Evolutionary conservation across 2,888 invertebrate genomes (phyloP), one percentile per base, ranked within the genome.

Genomic region (Agrypnus murinus): DNA sequence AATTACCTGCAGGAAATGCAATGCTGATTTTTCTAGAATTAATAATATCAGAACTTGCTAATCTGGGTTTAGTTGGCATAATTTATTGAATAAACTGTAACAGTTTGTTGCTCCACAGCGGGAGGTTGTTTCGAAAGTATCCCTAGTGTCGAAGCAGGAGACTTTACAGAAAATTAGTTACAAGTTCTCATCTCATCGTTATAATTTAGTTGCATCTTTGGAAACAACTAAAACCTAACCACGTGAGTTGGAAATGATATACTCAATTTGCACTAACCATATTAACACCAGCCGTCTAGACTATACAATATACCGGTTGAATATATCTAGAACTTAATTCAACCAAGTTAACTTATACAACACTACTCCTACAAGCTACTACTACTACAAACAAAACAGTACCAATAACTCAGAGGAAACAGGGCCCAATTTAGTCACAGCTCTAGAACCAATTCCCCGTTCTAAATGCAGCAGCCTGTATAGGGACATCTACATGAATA

Each of bases 401-500:
- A 48, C 53, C 60, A 70, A 65, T 70, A 70, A 65, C 48, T 70
- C 60, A 38, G 40, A 40, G 64, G 50, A 46, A 65, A 65, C 70
- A 55, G 17, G 43, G 43, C 40, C 69, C 60, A 70, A 70, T 70
- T 65, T 65, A 63, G 34, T 48, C 43, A 43, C 34, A 53, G 45
- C 62, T 60, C 48, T 46, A 50, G 36, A 72, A 72, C 69, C 72
- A 72, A 69, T 72, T 72, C 69, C n/a, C 46, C 40, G 50, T 59
- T 25, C 55, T 59, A 71, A 63, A 71, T 55, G 62, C 63, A 55
- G 58, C 55, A 55, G 25, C 63, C 59, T 55, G 59, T 65, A 66
- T 31, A 65, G 64, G 67, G 70, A 69, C 72, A 74, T 75, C 73
- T 74, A 74, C 76, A 77, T 77, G 77, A 76, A 77, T 77, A 77